Conservation (phyloP, 2,888 invertebrate genomes). For the Cetonia aurata region DNA sequence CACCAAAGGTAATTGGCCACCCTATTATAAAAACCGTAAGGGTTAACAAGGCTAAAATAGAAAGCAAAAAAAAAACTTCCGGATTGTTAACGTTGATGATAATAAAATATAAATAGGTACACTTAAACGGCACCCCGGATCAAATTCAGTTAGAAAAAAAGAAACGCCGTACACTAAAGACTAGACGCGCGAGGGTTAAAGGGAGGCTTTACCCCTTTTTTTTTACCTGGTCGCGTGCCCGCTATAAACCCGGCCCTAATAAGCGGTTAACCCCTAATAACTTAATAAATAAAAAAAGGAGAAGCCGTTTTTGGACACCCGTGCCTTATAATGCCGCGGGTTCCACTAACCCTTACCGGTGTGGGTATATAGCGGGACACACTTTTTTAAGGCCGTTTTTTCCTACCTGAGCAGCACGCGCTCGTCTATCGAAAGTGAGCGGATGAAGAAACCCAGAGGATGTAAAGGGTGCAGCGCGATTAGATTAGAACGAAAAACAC, state of each 20-base stretch:
- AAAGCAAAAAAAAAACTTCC: slow-evolving; percentile 28
- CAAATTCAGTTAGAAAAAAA: not conserved
- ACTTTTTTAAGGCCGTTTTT: slow-evolving; percentile 55
- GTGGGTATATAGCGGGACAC: slow-evolving; percentile 12
- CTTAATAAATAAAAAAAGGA: slow-evolving; percentile 62
- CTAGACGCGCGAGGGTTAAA: not conserved
- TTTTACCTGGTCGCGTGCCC: slow-evolving; percentile 65
- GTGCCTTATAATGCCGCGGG: slow-evolving; percentile 51
- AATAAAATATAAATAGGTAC: not conserved
- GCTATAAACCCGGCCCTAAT: slow-evolving; percentile 63
- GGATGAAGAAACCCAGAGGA: not conserved
- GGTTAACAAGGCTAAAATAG: slow-evolving; percentile 22
- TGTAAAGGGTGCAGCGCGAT: not conserved
- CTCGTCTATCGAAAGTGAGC: not conserved
- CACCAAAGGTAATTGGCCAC: not conserved
- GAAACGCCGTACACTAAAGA: slow-evolving; percentile 24
- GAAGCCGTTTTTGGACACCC: slow-evolving; percentile 35
- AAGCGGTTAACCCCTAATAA: slow-evolving; percentile 66
- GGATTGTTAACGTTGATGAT: slow-evolving; percentile 19
- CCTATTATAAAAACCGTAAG: not conserved
- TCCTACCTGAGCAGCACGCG: slow-evolving; percentile 31
- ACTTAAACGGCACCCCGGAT: not conserved
- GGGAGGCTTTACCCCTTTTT: slow-evolving; percentile 51
- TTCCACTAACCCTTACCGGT: slow-evolving; percentile 59
- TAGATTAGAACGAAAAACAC: not conserved